Percentiles rank a stretch among this genome's conserved stretches.
Conservation (phyloP, 2,888 invertebrate species). For the Elysia crispata region DNA sequence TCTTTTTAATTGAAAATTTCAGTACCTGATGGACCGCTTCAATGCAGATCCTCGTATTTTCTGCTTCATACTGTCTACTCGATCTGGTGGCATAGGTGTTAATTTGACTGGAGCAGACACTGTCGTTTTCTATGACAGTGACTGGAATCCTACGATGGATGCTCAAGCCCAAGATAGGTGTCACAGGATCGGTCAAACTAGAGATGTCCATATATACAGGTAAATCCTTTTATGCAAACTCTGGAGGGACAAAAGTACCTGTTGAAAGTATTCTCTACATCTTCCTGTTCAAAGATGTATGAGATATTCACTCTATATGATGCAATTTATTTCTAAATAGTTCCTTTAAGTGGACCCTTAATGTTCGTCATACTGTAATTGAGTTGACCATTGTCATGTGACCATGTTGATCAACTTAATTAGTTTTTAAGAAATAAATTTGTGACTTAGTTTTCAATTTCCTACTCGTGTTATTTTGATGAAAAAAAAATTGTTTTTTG, state of each 20-base stretch:
- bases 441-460: no score
- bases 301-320: no score
- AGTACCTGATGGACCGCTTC: conserved; percentile 96
- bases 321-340: no score
- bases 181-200: conserved; percentile 98
- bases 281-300: no score
- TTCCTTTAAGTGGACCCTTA: no score
- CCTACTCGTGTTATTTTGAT: no score
- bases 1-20: conserved; percentile 25
- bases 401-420: no score
- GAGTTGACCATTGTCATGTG: no score
- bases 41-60: conserved; percentile 96
- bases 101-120: conserved; percentile 99
- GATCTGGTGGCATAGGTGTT: conserved; percentile 98
- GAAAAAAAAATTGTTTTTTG: no score
- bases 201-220: conserved; percentile 98
- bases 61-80: conserved; percentile 97
- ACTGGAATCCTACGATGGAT: conserved; percentile 99
- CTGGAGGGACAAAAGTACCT: no score
- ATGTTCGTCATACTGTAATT: no score
- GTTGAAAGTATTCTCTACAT: no score
- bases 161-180: conserved; percentile 88
- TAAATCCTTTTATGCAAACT: conserved; percentile 63
- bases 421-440: neutral
- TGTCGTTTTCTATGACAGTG: conserved; percentile 99